Evolutionary conservation across 2,888 invertebrate genomes (phyloP), one percentile per base, ranked within the genome.

Genomic region (Nemotelus nigrinus): DNA sequence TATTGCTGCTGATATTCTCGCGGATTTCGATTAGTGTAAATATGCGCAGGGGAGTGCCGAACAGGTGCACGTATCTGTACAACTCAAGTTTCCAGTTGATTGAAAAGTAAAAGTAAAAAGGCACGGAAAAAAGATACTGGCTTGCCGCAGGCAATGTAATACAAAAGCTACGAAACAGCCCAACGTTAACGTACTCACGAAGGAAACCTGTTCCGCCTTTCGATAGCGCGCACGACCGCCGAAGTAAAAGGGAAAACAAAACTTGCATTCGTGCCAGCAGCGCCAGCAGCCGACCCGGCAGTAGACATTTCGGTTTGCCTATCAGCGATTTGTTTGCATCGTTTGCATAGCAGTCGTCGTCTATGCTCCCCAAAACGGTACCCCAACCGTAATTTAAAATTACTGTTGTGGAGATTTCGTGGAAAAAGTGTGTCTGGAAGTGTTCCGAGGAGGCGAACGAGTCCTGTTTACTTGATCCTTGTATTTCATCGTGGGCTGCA

Each of bases 41-140:
- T 25, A 25, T 0, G 25, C 25, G 25, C 25, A 25, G 25, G 25
- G 25, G 25, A 25, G 25, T 25, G 25, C 25, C 25, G 25, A 25
- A 25, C 41, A 63, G 43, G 25, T 25, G 63, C 63, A 63, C 2
- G 63, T 43, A 1, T 63, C n/a, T 7, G 10, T 55, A 43, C 55
- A 39, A 39, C 3, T 43, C 4, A 39, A 39, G 7, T 60, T 25
- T 60, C 60, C 41, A 25, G 58, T 10, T 8, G n/a, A 41, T 53
- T 70, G 70, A 70, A 70, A 70, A 70, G 70, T 70, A 70, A 70
- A 70, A 70, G 70, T 70, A 41, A 70, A 70, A 53, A 48, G 70
- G 47, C 55, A 25, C 25, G 1, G 25, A 25, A 70, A 53, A 70
- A 53, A 67, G 25, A 67, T 67, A 10, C 57, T 8, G 41, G 41